Evolutionary conservation across 2,797 vertebrate species (phyloP).

Genomic region (Hoplostethus mediterraneus): DNA sequence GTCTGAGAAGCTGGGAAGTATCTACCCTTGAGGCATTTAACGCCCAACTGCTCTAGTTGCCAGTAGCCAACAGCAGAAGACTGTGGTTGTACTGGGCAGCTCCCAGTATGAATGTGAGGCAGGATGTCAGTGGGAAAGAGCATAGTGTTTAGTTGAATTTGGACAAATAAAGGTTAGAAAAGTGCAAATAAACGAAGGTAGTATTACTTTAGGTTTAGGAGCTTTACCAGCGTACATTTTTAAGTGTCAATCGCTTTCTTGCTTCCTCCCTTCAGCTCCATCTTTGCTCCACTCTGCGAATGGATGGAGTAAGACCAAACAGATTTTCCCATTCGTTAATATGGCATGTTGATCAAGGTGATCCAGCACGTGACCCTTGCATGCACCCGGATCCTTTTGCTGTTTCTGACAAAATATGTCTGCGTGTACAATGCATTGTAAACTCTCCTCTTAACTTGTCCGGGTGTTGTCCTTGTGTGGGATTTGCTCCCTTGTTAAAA

Average conservation of each 20-base stretch:
- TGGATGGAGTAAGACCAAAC: conserved; percentile 66
- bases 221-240: no score
- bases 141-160: no score
- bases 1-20: not conserved
- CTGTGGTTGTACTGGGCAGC: no score
- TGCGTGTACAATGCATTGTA: not conserved
- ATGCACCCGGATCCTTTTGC: conserved; percentile 30
- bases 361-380: conserved; percentile 56
- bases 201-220: no score
- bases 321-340: conserved; percentile 5
- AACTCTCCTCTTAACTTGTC: not conserved
- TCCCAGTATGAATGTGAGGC: no score
- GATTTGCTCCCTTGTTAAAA: conserved; percentile 1
- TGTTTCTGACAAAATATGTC: not conserved
- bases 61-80: no score
- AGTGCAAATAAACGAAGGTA: no score
- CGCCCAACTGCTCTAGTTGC: no score
- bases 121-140: no score
- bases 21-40: no score
- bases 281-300: conserved; percentile 60
- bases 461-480: not conserved
- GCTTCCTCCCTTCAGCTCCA: conserved; percentile 58
- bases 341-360: conserved; percentile 15
- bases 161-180: no score
- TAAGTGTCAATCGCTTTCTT: conserved; percentile 22